phyloP scores from a whole-genome alignment of 37 sponge, comb jelly and placozoan genomes.

The Petrosia ficiformis region DNA sequence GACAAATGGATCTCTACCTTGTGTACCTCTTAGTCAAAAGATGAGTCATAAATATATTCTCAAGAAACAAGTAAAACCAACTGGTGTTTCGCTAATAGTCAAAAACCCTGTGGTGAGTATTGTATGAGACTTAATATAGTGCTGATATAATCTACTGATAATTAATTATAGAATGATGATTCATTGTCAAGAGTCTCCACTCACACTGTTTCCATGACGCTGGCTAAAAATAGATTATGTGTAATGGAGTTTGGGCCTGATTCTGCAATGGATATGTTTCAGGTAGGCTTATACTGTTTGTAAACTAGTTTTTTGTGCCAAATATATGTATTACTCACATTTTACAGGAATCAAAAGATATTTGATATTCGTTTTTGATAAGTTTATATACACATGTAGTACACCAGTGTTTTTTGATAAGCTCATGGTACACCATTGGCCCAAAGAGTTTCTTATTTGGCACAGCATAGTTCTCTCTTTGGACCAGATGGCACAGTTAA shows the following conservation, averaged over 20 bases:
- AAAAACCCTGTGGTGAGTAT: constrained; percentile 32
- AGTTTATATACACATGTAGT: too few relatives aligned
- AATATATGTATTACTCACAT: too few relatives aligned
- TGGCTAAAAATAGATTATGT: constrained; percentile 13
- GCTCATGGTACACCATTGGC: too few relatives aligned
- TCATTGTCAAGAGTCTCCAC: constrained; percentile 50
- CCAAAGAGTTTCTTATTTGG: too few relatives aligned
- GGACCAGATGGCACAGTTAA: too few relatives aligned
- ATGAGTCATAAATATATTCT: constrained; percentile 58
- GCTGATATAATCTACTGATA: not conserved
- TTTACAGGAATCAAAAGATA: too few relatives aligned
- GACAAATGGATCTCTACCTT: constrained; percentile 73
- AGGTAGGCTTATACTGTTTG: constrained; percentile 32
- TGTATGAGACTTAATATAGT: not conserved
- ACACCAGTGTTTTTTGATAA: too few relatives aligned
- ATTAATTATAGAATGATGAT: constrained; percentile 15
- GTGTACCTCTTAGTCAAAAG: constrained; percentile 59
- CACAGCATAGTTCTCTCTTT: too few relatives aligned
- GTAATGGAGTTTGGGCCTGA: constrained; percentile 81
- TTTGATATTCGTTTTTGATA: too few relatives aligned
- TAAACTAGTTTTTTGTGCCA: too few relatives aligned
- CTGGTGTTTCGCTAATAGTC: constrained; percentile 60
- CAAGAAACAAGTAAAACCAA: constrained; percentile 46
- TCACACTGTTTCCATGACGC: constrained; percentile 66
- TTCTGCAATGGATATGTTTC: constrained; percentile 71